phyloP scores from a whole-genome alignment of 2,888 invertebrate species.

The Clistopyga incitator region DNA sequence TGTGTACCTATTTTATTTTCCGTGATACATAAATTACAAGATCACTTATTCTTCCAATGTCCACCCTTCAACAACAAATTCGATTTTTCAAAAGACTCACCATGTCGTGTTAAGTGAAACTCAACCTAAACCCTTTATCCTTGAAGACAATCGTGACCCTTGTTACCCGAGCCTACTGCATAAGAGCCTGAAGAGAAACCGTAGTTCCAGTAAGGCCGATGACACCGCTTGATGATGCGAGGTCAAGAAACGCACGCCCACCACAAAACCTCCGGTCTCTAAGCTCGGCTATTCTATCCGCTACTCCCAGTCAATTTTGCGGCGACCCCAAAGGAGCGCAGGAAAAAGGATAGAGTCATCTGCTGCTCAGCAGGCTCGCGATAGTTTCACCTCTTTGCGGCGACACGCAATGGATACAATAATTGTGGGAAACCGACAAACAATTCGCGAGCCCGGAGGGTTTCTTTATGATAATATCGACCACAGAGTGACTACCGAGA shows the following conservation, averaged over 20 bases:
- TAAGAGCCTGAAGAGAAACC: not conserved
- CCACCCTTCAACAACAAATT: too few relatives aligned
- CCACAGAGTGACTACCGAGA: not conserved
- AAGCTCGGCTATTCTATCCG: not conserved
- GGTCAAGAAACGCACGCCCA: conserved; percentile 13
- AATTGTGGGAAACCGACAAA: conserved; percentile 30
- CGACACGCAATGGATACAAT: conserved; percentile 20
- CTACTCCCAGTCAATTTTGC: conserved; percentile 10
- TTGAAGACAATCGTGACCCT: too few relatives aligned
- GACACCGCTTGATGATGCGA: conserved; percentile 3
- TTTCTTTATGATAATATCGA: not conserved
- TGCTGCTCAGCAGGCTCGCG: not conserved
- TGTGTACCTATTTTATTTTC: too few relatives aligned
- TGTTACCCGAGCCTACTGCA: too few relatives aligned
- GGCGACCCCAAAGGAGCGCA: not conserved
- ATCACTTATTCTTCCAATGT: too few relatives aligned
- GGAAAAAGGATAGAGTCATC: conserved; percentile 6
- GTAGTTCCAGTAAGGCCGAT: not conserved
- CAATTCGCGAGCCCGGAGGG: not conserved
- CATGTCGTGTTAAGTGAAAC: too few relatives aligned
- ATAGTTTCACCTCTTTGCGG: conserved; percentile 6
- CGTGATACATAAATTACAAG: too few relatives aligned
- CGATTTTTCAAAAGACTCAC: too few relatives aligned
- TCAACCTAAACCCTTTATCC: too few relatives aligned
- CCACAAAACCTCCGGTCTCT: not conserved